Conservation (phyloP, 2,888 invertebrate genomes). For the Cantharis flavilabris region DNA sequence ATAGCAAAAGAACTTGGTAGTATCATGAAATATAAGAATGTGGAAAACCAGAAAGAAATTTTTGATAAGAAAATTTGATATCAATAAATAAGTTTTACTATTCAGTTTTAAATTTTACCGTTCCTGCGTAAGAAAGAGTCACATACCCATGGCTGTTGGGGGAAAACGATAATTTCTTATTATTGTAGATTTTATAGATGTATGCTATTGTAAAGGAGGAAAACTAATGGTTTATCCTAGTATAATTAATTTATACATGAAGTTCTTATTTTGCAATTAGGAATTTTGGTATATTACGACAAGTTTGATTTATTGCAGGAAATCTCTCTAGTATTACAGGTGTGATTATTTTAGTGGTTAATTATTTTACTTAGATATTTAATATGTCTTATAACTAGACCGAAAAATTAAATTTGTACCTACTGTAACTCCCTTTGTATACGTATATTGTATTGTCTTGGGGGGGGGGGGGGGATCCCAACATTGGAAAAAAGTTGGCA, state of each 20-base stretch:
- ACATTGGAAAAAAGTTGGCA: no score
- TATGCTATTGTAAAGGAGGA: background rate
- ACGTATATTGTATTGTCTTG: background rate
- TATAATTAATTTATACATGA: background rate
- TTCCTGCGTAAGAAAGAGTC: no score
- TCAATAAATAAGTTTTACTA: no score
- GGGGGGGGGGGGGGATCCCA: no score
- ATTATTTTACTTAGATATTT: background rate
- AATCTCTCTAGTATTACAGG: background rate
- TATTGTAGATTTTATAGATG: background rate
- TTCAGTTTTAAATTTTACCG: no score
- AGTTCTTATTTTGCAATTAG: background rate
- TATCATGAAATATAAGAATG: no score
- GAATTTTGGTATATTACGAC: background rate
- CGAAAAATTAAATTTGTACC: background rate
- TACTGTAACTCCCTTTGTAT: background rate
- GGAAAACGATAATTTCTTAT: background rate
- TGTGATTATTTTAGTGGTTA: background rate
- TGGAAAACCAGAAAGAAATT: no score
- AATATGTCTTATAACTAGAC: background rate
- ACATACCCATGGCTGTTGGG: no score
- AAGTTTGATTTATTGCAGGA: background rate
- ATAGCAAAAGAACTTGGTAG: no score
- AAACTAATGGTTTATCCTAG: background rate
- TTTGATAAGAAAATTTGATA: no score